phyloP scores from a whole-genome alignment of 2,888 invertebrate genomes.

The Trissolcus brochymenae region DNA sequence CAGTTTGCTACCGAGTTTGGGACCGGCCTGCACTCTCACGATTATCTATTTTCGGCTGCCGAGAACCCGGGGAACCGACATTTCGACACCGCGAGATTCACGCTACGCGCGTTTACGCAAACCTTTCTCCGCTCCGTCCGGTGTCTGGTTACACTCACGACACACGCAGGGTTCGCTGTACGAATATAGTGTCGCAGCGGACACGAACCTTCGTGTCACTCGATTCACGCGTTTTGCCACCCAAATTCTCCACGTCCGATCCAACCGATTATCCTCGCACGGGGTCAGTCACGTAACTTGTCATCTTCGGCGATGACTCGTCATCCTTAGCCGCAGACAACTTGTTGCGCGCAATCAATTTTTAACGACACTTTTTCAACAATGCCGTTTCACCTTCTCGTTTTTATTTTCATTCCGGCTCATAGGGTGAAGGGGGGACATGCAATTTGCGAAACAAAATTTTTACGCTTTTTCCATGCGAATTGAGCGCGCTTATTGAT shows the following conservation, averaged over 20 bases:
- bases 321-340: constrained; percentile 12
- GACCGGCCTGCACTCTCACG: constrained; percentile 1
- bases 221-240: constrained; percentile 16
- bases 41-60: constrained; percentile 17
- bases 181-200: constrained; percentile 36
- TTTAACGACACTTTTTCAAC: constrained; percentile 9
- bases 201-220: constrained; percentile 10
- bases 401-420: too few relatives aligned
- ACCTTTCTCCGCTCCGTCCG: constrained; percentile 42
- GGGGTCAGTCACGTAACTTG: constrained; percentile 8
- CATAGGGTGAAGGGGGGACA: too few relatives aligned
- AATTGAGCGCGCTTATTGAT: not conserved
- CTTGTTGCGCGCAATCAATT: constrained; percentile 24
- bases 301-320: not conserved
- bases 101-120: constrained; percentile 37
- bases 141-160: constrained; percentile 63
- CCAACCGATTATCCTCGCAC: not conserved
- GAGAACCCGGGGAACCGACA: constrained; percentile 12
- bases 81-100: constrained; percentile 39
- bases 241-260: not conserved
- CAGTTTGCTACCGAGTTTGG: constrained; percentile 43
- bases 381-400: not conserved
- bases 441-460: too few relatives aligned
- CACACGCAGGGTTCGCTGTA: constrained; percentile 34
- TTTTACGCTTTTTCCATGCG: too few relatives aligned